These are phyloP conservation scores for Malthinus flaveolus DNA, from an alignment of 2,888 invertebrate genomes.

Conservation along the genomic window DNA sequence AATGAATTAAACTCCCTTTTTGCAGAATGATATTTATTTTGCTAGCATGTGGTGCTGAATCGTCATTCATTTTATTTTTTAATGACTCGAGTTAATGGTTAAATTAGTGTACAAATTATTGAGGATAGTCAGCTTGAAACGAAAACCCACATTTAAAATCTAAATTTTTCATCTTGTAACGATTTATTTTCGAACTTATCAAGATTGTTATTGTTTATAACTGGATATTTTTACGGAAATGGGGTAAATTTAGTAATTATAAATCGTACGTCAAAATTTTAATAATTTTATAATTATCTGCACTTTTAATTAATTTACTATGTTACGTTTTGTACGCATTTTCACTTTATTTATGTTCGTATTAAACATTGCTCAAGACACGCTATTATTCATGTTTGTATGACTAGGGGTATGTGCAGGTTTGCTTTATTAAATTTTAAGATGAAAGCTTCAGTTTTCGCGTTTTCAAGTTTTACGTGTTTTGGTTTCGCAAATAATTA, in stretches of 20 bases:
- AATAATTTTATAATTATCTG: constrained; percentile 16
- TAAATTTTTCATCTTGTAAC: constrained; percentile 20
- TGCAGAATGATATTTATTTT: constrained; percentile 28
- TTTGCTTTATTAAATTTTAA: constrained; percentile 6
- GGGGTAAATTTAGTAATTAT: not conserved
- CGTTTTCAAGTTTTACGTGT: no score
- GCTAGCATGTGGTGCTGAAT: constrained; percentile 28
- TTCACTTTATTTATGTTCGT: not conserved
- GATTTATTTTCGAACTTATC: constrained; percentile 14
- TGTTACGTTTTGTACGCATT: constrained; percentile 8
- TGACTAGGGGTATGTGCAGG: not conserved
- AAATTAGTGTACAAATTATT: constrained; percentile 31
- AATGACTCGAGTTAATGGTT: constrained; percentile 29
- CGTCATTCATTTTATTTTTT: constrained; percentile 32
- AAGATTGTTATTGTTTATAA: not conserved
- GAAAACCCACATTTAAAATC: constrained; percentile 21
- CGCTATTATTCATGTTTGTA: constrained; percentile 4
- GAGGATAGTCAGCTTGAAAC: constrained; percentile 23
- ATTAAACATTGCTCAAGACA: not conserved
- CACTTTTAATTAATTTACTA: constrained; percentile 25
- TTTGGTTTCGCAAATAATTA: no score
- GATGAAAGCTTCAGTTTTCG: not conserved
- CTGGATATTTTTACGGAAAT: not conserved
- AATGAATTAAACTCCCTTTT: constrained; percentile 25
- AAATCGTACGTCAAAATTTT: not conserved